Base-by-base conservation (phyloP, 2,797 vertebrate species). In the Neosilurus mollespiculum region DNA sequence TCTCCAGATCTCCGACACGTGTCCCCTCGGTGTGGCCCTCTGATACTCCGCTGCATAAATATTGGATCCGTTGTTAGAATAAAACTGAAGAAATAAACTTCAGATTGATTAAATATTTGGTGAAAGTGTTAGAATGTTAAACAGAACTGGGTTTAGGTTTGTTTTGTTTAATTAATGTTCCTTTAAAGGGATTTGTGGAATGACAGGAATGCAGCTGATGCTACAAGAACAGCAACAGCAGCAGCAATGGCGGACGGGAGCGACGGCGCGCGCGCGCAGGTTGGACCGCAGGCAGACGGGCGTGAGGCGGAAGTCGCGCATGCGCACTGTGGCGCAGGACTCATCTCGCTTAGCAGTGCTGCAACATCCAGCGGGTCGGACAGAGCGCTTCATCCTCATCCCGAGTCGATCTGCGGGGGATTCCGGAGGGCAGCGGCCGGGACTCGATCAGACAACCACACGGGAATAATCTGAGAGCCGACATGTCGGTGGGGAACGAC, bases 401-500 rank as follows among this genome's bases (percentile, higher is more conserved):
- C 20, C 5, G 65, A 8, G 61, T 26, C 62, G 62, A 53, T 79
- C 78, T 26, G 62, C 61, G 24, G 61, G 30, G 24, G n/a, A 4
- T 53, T 59, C 12, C 26, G 9, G 20, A 53, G 22, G 12, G 53
- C 20, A 72, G 22, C 59, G 22, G 6, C 22, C 43, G 86, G 88
- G 91, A 87, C 90, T 87, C 67, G 66, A 86, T 83, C 67, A 89
- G 20, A 81, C 66, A 37, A 76, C 79, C 83, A 67, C 82, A 43
- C 85, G 64, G 84, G 82, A 51, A 69, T 81, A 78, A 86, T 70
- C 89, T 85, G 86, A 90, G 89, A 87, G 91, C 90, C 90, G 90
- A 78, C 93, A 97, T 97, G 96, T 96, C 96, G 67, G 92, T 95
- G 83, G 96, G 95, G 93, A 96, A 94, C 93, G 96, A 97, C 90